Conservation (phyloP, 2,888 invertebrate genomes). For the Polymixis flavicincta region DNA sequence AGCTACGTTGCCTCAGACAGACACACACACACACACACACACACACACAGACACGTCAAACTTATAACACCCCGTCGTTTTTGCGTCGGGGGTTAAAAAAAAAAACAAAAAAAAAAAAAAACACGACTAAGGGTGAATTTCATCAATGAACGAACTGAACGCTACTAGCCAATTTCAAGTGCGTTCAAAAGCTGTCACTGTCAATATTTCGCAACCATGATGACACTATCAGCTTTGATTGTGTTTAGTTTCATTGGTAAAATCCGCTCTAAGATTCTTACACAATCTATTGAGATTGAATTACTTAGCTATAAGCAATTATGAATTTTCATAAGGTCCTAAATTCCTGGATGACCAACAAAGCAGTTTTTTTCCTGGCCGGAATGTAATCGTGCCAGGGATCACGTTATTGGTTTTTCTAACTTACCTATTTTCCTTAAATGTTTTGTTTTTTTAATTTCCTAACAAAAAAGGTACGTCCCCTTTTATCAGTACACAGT, state of each 20-base stretch:
- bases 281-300: background rate
- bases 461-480: background rate
- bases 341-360: background rate
- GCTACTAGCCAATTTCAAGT: background rate
- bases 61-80: too few species aligned
- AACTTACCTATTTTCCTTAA: constrained; percentile 1
- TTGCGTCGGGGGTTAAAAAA: too few species aligned
- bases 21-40: too few species aligned
- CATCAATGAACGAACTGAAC: background rate
- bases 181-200: background rate
- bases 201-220: background rate
- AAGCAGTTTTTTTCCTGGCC: background rate
- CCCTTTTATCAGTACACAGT: background rate
- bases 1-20: too few species aligned
- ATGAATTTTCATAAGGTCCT: background rate
- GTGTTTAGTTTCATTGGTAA: background rate
- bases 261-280: background rate
- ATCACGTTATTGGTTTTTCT: background rate
- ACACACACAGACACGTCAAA: too few species aligned
- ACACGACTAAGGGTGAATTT: background rate
- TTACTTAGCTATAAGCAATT: background rate
- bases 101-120: too few species aligned
- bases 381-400: constrained; percentile 7
- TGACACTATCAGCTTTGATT: background rate
- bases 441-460: background rate